phyloP scores from a whole-genome alignment of 2,888 invertebrate genomes.

The Acholoe squamosa region DNA sequence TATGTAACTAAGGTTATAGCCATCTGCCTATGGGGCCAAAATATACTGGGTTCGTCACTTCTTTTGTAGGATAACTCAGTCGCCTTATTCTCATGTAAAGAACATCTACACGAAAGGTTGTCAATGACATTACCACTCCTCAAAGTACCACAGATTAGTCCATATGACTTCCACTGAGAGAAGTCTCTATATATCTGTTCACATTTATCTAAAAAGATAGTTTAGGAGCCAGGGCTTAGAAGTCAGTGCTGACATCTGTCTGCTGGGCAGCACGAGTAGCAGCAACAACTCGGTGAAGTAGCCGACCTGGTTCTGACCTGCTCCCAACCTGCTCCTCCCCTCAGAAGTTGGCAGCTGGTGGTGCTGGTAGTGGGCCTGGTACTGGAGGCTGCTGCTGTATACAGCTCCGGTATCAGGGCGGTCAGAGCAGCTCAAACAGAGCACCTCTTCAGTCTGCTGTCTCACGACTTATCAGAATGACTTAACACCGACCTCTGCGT shows the following conservation, averaged over 20 bases:
- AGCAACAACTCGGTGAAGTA: background rate
- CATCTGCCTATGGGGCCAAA: no score
- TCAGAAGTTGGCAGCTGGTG: slow-evolving; percentile 5
- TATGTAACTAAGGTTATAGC: no score
- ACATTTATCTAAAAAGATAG: background rate
- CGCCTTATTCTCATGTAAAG: no score
- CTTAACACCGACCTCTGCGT: background rate
- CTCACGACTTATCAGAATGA: background rate
- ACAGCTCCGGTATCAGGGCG: background rate
- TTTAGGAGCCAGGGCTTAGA: background rate
- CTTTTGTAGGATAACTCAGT: no score
- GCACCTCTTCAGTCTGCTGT: background rate
- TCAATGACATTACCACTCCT: no score
- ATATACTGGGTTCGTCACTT: no score
- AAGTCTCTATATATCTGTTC: no score
- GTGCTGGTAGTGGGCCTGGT: background rate
- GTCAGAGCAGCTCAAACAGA: background rate
- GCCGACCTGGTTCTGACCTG: slow-evolving; percentile 16
- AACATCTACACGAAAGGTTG: no score
- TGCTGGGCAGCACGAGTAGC: background rate
- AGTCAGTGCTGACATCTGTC: background rate
- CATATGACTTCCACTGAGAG: background rate
- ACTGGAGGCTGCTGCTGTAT: background rate
- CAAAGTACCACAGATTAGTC: no score
- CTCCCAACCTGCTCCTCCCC: background rate